Evolutionary conservation across 2,113 vertebrate genomes (phyloP), one percentile per base, ranked within the genome.

Genomic region (Coptodon rendalli): DNA sequence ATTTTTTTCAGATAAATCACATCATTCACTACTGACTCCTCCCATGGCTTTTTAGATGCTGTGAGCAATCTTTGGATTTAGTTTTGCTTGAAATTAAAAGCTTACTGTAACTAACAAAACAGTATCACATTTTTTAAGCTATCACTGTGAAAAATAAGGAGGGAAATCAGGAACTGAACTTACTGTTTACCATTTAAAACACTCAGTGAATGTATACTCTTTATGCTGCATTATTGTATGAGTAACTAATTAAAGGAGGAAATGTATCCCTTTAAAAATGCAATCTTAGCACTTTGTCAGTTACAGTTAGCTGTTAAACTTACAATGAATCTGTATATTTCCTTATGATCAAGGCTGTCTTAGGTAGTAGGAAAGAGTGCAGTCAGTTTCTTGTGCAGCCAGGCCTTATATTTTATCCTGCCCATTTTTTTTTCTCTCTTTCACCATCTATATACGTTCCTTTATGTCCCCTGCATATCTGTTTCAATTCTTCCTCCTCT

Each of bases 401-500:
- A 12, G 40, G 57, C 40, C 50, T 81, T 56, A 7, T 10, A 43
- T 63, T 56, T 29, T 59, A 16, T n/a, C 17, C 48, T 59, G n/a
- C 82, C 24, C 31, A 48, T 82, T 82, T 40, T 76, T 71, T 48
- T 57, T 79, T 78, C 81, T 81, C 14, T 79, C 19, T 66, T n/a
- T 36, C 31, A 9, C 24, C 50, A 24, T 81, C 12, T 86, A 19
- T 48, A 87, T 61, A 87, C 29, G 52, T 90, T 85, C 27, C 40
- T 63, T 78, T 43, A 38, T 82, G 38, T 76, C 84, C 79, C 84
- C 48, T 59, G 50, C 17, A 29, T 81, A 83, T 86, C 82, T 83
- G 38, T 89, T 91, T 86, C 81, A 53, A n/a, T 89, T 88, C 86
- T 54, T 89, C 80, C 52, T 82, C 81, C 66, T 82, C 50, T 78